Percentiles rank a stretch among this genome's conserved stretches.
These are phyloP conservation scores for Acanthurus tractus DNA, from an alignment of 2,797 vertebrate genomes.

Conservation along the genomic window DNA sequence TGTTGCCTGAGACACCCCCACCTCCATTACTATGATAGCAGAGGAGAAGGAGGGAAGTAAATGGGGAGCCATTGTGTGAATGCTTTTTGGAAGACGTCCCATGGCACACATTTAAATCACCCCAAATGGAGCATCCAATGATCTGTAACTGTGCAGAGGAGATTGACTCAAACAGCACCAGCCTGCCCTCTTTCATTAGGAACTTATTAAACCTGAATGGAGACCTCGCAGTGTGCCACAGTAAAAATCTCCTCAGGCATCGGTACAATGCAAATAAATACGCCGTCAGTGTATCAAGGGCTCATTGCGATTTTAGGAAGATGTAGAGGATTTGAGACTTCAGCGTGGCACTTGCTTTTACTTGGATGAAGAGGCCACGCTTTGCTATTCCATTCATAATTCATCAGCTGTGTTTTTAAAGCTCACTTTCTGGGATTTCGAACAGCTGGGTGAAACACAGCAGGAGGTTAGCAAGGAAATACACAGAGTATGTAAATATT, in stretches of 20 bases:
- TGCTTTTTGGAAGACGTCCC: conserved; percentile 63
- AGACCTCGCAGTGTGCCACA: conserved; percentile 56
- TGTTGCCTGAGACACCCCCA: conserved; percentile 28
- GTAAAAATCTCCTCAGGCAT: conserved; percentile 41
- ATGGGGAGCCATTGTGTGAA: conserved; percentile 61
- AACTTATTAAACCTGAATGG: conserved; percentile 75
- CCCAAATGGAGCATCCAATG: conserved; percentile 70
- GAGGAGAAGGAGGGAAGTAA: conserved; percentile 37
- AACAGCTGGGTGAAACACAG: conserved; percentile 34
- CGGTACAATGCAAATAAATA: conserved; percentile 53
- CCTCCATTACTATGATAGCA: conserved; percentile 56
- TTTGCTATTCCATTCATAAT: conserved; percentile 61
- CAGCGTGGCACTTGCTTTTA: conserved; percentile 20
- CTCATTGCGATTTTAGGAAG: conserved; percentile 42
- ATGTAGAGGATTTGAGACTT: conserved; percentile 36
- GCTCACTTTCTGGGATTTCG: conserved; percentile 23
- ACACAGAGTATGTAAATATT: conserved; percentile 18
- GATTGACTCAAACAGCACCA: conserved; percentile 65
- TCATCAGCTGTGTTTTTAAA: conserved; percentile 61
- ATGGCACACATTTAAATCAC: conserved; percentile 65
- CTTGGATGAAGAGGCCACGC: conserved; percentile 26
- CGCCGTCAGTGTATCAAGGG: conserved; percentile 67
- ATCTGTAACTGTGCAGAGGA: conserved; percentile 70
- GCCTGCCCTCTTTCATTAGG: conserved; percentile 67
- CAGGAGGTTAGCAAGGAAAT: conserved; percentile 23